These are phyloP conservation scores for Ricordea florida DNA, from an alignment of 92 coral and sea anemone genomes.

Conservation along the genomic window DNA sequence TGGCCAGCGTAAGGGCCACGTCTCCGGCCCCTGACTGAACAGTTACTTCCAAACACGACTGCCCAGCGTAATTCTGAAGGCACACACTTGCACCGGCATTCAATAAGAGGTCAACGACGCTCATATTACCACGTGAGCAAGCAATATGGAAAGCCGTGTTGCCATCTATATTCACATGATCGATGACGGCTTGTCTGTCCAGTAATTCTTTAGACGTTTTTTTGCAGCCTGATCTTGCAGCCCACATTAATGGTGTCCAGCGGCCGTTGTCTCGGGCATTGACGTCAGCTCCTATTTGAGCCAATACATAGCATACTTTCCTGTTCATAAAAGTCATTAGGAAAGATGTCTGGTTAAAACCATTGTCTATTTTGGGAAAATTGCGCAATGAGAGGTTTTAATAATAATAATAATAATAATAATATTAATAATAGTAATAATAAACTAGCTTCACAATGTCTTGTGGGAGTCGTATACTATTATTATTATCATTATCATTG, in stretches of 20 bases:
- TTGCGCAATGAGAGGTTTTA: too few species aligned
- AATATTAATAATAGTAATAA: too few species aligned
- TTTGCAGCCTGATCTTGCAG: constrained; percentile 68
- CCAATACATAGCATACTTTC: constrained; percentile 57
- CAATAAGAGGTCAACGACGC: constrained; percentile 55
- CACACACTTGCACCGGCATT: constrained; percentile 47
- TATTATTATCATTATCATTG: too few species aligned
- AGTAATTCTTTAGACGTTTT: constrained; percentile 52
- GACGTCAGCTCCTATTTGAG: constrained; percentile 75
- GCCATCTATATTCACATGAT: constrained; percentile 43
- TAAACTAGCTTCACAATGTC: too few species aligned
- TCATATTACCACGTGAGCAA: constrained; percentile 44
- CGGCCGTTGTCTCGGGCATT: constrained; percentile 62
- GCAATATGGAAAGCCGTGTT: constrained; percentile 80
- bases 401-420: background rate
- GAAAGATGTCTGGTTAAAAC: too few species aligned
- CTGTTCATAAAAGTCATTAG: too few species aligned
- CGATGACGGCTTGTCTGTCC: constrained; percentile 35
- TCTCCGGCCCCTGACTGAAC: constrained; percentile 52
- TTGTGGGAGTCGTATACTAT: too few species aligned
- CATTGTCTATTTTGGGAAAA: too few species aligned
- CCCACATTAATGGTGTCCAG: constrained; percentile 89
- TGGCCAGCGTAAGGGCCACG: constrained; percentile 61
- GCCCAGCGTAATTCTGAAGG: constrained; percentile 18
- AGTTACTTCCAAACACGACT: constrained; percentile 56